Percentiles rank a stretch among this genome's conserved stretches.
phyloP scores from a whole-genome alignment of 2,113 vertebrate species.

The Stigmatopora nigra region DNA sequence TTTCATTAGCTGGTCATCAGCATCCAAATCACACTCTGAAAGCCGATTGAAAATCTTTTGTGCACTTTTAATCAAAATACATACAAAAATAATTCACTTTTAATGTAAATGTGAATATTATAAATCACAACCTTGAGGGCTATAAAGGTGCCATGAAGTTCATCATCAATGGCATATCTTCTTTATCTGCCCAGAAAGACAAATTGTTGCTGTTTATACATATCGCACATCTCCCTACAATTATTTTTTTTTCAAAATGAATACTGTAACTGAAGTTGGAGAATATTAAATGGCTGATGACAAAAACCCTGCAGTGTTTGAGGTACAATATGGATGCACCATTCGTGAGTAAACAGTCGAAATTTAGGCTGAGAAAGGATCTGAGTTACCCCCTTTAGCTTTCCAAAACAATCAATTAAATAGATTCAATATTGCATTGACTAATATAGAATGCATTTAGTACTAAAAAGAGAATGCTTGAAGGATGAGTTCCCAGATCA shows the following conservation, averaged over 20 bases:
- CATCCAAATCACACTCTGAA: slow-evolving; percentile 43
- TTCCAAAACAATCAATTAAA: neutral
- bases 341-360: neutral
- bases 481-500: neutral
- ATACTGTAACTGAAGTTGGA: slow-evolving; percentile 39
- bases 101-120: neutral
- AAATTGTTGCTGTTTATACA: neutral
- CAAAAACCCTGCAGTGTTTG: slow-evolving; percentile 27
- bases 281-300: slow-evolving; percentile 8
- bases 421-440: neutral
- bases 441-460: neutral
- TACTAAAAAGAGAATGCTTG: neutral
- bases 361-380: neutral
- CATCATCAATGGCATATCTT: neutral
- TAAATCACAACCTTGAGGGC: neutral
- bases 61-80: slow-evolving; percentile 28
- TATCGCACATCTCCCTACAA: slow-evolving; percentile 5
- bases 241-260: slow-evolving; percentile 11
- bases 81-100: slow-evolving; percentile 31
- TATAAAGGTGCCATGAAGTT: slow-evolving; percentile 10
- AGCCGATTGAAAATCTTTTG: slow-evolving; percentile 21
- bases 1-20: slow-evolving; percentile 17
- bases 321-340: slow-evolving; percentile 28
- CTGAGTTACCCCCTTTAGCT: neutral
- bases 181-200: neutral